These are phyloP conservation scores for Hirtodrosophila confusa DNA, from an alignment of 2,888 invertebrate genomes.

Conservation along the genomic window DNA sequence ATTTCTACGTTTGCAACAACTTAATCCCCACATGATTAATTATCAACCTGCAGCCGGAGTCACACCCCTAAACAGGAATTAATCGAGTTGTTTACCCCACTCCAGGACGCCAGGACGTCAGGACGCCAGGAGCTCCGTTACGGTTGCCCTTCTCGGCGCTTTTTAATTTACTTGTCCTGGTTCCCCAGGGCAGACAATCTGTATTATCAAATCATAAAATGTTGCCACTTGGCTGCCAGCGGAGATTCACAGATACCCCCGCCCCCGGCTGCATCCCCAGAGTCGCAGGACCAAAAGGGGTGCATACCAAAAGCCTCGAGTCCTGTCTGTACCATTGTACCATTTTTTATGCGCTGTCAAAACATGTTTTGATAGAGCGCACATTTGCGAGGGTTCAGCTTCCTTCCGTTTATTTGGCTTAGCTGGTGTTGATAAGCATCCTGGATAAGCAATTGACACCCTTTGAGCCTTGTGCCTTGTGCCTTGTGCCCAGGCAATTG, in stretches of 20 bases:
- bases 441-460: constrained; percentile 62
- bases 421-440: constrained; percentile 29
- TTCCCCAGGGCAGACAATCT: constrained; percentile 70
- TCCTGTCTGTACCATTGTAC: constrained; percentile 58
- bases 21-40: constrained; percentile 78
- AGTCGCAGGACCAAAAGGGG: constrained; percentile 36
- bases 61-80: constrained; percentile 59
- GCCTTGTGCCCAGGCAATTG: constrained; percentile 20
- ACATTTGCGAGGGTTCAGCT: constrained; percentile 35
- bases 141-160: constrained; percentile 38
- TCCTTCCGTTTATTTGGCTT: no score
- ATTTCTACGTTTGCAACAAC: constrained; percentile 61
- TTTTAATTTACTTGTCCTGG: constrained; percentile 69
- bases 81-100: constrained; percentile 57
- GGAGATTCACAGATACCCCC: constrained; percentile 30
- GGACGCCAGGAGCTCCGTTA: constrained; percentile 1
- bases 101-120: not conserved
- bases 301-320: constrained; percentile 15
- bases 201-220: constrained; percentile 84
- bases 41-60: constrained; percentile 59
- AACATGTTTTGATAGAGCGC: constrained; percentile 82
- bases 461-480: constrained; percentile 33
- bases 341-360: constrained; percentile 83
- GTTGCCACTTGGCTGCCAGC: constrained; percentile 79
- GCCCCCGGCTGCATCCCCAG: constrained; percentile 9